Evolutionary conservation across 2,888 invertebrate species (phyloP).

Genomic region (Phortica magna): DNA sequence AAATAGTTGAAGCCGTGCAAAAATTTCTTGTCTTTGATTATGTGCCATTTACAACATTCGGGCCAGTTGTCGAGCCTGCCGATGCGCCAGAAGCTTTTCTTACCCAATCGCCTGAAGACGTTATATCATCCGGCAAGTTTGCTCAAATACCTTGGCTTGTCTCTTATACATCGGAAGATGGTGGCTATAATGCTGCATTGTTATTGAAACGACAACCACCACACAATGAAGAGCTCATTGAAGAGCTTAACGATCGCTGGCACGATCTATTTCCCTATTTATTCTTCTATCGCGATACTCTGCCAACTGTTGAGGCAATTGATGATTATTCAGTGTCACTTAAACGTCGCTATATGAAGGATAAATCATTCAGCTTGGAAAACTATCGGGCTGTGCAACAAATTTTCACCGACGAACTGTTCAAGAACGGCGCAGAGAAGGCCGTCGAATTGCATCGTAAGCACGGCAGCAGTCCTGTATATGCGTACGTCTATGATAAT

Average conservation of each 20-base stretch:
- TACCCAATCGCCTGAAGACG: constrained; percentile 82
- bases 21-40: constrained; percentile 79
- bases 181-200: constrained; percentile 83
- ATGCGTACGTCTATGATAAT: constrained; percentile 82
- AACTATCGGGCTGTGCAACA: constrained; percentile 76
- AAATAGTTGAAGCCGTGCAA: constrained; percentile 80
- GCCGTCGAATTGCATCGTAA: constrained; percentile 81
- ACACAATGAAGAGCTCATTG: constrained; percentile 76
- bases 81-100: constrained; percentile 81
- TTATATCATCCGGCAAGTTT: constrained; percentile 81
- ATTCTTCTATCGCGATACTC: constrained; percentile 81
- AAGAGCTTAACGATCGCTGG: constrained; percentile 80
- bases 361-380: constrained; percentile 75
- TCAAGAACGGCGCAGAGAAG: constrained; percentile 81
- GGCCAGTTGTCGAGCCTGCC: constrained; percentile 82
- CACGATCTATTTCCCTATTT: constrained; percentile 80
- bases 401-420: constrained; percentile 83
- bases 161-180: constrained; percentile 84
- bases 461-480: constrained; percentile 81
- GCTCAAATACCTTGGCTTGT: constrained; percentile 84
- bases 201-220: constrained; percentile 61
- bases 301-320: constrained; percentile 78
- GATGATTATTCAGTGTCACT: constrained; percentile 48
- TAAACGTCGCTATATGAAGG: constrained; percentile 51
- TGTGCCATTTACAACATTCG: constrained; percentile 85